Conservation (phyloP, 2,888 invertebrate genomes). For the Marasmarcha lunaedactyla region DNA sequence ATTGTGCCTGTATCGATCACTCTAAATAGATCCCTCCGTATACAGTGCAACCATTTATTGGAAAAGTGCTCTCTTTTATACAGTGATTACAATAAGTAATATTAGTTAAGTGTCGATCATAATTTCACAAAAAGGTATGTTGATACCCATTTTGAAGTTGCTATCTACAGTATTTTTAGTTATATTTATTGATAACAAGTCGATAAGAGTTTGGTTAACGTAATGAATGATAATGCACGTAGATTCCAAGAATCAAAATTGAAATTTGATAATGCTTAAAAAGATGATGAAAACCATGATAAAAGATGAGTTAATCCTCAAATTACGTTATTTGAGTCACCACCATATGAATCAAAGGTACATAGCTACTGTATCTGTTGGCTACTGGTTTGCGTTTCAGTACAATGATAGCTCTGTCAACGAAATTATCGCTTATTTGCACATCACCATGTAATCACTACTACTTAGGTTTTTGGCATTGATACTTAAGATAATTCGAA, state of each 20-base stretch:
- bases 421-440: constrained; percentile 24
- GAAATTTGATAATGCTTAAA: too few species aligned
- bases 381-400: constrained; percentile 8
- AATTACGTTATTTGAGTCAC: background rate
- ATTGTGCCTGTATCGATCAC: constrained; percentile 33
- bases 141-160: background rate
- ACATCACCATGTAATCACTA: too few species aligned
- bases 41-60: constrained; percentile 24
- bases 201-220: background rate
- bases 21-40: constrained; percentile 34
- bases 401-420: constrained; percentile 27
- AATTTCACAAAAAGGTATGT: background rate
- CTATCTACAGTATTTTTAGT: background rate
- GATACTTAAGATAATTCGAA: too few species aligned
- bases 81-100: constrained; percentile 9
- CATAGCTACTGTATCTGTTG: constrained; percentile 14
- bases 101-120: background rate
- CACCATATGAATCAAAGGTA: constrained; percentile 18
- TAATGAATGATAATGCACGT: background rate
- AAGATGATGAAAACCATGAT: too few species aligned
- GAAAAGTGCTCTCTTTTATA: constrained; percentile 14
- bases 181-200: background rate
- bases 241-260: too few species aligned
- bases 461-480: too few species aligned
- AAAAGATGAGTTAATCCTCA: too few species aligned